These are phyloP conservation scores for Phalacrocorax carbo DNA, from an alignment of 2,113 vertebrate genomes.

Conservation along the genomic window DNA sequence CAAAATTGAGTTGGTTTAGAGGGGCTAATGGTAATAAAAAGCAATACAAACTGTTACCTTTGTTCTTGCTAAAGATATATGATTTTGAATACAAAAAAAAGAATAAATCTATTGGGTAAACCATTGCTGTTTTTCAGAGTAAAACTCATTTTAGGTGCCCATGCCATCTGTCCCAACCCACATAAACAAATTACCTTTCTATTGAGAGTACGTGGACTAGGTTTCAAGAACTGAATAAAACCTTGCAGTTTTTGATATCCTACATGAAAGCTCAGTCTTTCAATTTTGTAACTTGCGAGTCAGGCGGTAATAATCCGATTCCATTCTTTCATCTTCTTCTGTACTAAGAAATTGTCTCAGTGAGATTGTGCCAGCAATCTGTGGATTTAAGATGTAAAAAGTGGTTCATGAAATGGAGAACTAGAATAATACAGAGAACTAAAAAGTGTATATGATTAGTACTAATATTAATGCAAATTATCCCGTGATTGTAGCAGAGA, in stretches of 20 bases:
- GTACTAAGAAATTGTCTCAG: neutral
- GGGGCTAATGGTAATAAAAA: neutral
- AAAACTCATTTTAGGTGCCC: neutral
- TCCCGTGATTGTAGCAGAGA: neutral
- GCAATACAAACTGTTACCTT: neutral
- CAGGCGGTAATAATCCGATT: neutral
- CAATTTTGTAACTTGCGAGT: neutral
- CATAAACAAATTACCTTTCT: constrained; percentile 27
- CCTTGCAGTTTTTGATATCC: neutral
- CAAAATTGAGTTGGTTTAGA: neutral
- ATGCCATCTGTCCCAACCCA: constrained; percentile 19
- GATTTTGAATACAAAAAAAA: neutral
- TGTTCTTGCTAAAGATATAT: neutral
- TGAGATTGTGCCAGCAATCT: neutral
- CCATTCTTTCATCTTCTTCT: neutral
- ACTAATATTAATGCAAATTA: neutral
- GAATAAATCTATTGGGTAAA: neutral
- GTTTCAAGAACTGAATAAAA: constrained; percentile 10
- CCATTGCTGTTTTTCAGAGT: neutral
- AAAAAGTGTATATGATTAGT: neutral
- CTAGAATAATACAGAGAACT: neutral
- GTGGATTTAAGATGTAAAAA: neutral
- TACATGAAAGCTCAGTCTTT: neutral
- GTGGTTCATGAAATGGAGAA: neutral
- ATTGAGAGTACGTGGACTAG: neutral